These are phyloP conservation scores for Operophtera brumata DNA, from an alignment of 2,888 invertebrate species.

Conservation along the genomic window DNA sequence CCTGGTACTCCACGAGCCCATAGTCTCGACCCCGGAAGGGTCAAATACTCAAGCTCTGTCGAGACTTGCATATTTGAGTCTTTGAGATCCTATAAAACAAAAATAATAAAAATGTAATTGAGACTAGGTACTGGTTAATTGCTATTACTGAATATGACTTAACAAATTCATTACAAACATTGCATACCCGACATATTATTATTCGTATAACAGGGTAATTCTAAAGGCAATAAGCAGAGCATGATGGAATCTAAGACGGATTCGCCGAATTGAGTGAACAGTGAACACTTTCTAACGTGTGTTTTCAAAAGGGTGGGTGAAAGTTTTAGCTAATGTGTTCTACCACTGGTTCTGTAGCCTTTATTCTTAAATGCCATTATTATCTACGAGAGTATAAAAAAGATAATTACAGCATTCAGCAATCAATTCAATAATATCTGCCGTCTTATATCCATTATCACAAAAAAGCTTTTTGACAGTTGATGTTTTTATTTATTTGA, in stretches of 20 bases:
- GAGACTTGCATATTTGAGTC: no score
- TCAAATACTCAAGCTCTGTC: no score
- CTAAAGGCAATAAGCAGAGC: constrained; percentile 31
- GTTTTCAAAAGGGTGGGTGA: constrained; percentile 20
- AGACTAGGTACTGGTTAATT: background rate
- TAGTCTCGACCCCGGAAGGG: no score
- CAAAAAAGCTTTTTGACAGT: no score
- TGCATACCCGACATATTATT: background rate
- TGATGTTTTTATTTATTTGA: no score
- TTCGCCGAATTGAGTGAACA: constrained; percentile 13
- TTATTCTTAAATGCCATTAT: background rate
- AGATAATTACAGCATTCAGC: no score
- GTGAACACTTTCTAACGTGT: constrained; percentile 26
- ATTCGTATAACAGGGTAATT: constrained; percentile 7
- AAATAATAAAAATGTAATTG: no score
- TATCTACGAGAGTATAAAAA: no score
- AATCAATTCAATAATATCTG: no score
- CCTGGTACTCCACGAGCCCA: no score
- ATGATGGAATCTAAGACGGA: constrained; percentile 20
- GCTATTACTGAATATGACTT: constrained; percentile 17
- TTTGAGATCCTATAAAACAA: no score
- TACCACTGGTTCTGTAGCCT: constrained; percentile 12
- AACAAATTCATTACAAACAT: background rate
- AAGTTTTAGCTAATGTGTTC: constrained; percentile 11
- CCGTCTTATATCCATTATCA: no score